Conservation (phyloP, 2,113 vertebrate species). For the Notothenia rossii region DNA sequence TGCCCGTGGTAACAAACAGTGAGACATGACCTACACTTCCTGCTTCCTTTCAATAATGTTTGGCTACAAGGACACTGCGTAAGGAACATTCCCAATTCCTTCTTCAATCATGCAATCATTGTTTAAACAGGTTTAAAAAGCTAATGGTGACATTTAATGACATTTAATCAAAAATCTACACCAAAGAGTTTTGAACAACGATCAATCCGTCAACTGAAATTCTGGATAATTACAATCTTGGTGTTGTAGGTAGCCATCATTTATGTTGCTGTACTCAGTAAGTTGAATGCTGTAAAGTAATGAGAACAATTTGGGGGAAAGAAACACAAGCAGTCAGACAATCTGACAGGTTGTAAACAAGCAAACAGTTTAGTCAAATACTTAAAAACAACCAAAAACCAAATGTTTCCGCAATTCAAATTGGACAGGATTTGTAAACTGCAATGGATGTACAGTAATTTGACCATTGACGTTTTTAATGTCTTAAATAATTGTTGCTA, state of each 20-base stretch:
- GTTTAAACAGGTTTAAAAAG: slow-evolving; percentile 1
- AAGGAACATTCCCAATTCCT: slow-evolving; percentile 2
- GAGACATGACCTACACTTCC: slow-evolving; percentile 46
- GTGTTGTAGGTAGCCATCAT: background rate
- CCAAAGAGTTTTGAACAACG: background rate
- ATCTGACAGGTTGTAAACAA: background rate
- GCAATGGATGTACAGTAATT: background rate
- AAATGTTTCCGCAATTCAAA: background rate
- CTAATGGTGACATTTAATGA: background rate
- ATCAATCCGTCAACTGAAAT: background rate
- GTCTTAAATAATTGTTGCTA: too few relatives aligned
- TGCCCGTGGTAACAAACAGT: slow-evolving; percentile 70
- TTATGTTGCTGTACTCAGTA: background rate
- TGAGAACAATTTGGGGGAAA: background rate
- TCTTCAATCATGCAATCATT: background rate
- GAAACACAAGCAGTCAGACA: background rate
- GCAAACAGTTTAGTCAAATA: background rate
- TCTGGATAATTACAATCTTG: background rate
- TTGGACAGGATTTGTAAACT: background rate
- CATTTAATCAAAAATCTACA: background rate
- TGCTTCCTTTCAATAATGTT: slow-evolving; percentile 53
- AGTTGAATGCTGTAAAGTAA: too few relatives aligned
- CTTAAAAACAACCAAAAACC: background rate
- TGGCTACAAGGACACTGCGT: slow-evolving; percentile 35
- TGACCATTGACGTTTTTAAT: background rate